Evolutionary conservation across 2,113 vertebrate species (phyloP).

Genomic region (Ginglymostoma cirratum): DNA sequence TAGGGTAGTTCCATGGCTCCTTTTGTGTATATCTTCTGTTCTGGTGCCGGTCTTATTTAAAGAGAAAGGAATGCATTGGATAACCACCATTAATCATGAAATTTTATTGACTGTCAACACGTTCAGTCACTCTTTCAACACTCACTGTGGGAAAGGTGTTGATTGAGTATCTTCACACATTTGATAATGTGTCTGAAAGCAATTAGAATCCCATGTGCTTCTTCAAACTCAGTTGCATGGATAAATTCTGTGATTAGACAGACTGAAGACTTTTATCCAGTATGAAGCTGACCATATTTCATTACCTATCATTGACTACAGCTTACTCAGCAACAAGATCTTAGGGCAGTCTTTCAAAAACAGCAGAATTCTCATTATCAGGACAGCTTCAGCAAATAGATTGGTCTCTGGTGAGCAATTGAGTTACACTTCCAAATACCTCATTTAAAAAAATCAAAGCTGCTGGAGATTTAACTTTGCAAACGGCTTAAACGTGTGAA

Average conservation of each 20-base stretch:
- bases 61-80: neutral
- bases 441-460: neutral
- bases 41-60: neutral
- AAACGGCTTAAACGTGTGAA: neutral
- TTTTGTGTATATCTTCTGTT: neutral
- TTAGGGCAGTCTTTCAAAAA: neutral
- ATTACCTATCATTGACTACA: neutral
- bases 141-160: neutral
- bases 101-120: constrained; percentile 18
- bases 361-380: neutral
- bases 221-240: neutral
- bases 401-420: neutral
- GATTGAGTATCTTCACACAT: neutral
- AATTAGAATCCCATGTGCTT: neutral
- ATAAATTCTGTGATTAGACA: neutral
- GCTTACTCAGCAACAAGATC: neutral
- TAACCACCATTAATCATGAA: neutral
- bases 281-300: neutral
- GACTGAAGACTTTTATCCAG: neutral
- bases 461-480: neutral
- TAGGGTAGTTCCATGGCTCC: neutral
- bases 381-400: neutral
- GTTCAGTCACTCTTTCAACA: neutral
- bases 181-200: constrained; percentile 23
- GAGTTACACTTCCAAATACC: neutral